These are phyloP conservation scores for Larimichthys crocea DNA, from an alignment of 2,113 vertebrate genomes.

Conservation along the genomic window DNA sequence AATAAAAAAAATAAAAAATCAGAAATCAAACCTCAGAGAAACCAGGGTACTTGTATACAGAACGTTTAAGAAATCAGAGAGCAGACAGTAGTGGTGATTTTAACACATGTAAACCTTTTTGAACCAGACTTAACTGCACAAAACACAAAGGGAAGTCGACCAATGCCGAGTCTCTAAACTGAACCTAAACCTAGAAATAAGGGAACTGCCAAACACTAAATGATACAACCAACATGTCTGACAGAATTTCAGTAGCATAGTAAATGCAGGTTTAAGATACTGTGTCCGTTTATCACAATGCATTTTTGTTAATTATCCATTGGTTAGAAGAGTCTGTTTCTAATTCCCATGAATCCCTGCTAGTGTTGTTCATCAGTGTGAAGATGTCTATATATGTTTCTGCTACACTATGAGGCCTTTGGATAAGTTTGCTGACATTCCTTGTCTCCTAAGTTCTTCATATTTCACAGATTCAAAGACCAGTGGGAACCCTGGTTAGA, in stretches of 20 bases:
- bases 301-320: neutral
- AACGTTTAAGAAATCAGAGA: neutral
- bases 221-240: neutral
- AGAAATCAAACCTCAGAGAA: no score
- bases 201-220: neutral
- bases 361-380: neutral
- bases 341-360: neutral
- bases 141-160: neutral
- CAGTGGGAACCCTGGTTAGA: slow-evolving; percentile 79
- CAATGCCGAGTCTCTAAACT: neutral
- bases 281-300: neutral
- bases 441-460: neutral
- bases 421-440: slow-evolving; percentile 28
- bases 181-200: neutral
- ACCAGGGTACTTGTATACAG: neutral
- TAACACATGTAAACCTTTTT: neutral
- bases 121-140: neutral
- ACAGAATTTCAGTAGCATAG: accelerated
- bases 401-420: neutral
- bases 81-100: neutral
- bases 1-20: no score
- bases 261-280: neutral
- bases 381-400: neutral
- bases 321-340: neutral
- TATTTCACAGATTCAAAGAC: slow-evolving; percentile 22